Evolutionary conservation across 2,888 invertebrate species (phyloP), one percentile per base, ranked within the genome.

Genomic region (Blera fallax): DNA sequence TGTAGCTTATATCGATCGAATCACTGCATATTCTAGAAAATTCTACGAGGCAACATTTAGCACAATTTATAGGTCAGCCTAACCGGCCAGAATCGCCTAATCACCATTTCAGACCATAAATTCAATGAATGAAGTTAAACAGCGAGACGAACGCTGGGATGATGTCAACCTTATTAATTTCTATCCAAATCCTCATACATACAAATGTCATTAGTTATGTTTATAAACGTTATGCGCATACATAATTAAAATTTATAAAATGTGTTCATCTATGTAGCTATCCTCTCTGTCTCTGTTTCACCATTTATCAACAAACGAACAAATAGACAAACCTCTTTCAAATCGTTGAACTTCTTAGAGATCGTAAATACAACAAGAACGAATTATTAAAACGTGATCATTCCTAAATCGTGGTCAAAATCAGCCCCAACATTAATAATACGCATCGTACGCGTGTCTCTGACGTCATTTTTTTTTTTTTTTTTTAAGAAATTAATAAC

Each of bases 401-500:
- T 11, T 40, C 14, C 4, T 24, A 8, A 40, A 40, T 37, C 58
- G 56, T 56, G 56, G 16, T 34, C 56, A 21, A 6, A 56, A 10
- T 32, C 24, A 40, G 14, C 18, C 7, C 21, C 37, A 11, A 24
- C 10, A 58, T 58, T 40, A 18, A 58, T 58, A 21, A 58, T 37
- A 40, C 21, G n/a, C 37, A 37, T 24, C 37, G 21, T 58, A 58
- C 21, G 37, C 58, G 37, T 58, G 58, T 58, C 58, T 37, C n/a
- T 58, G 34, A 34, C 56, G 56, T 56, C 32, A 56, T 34, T 34
- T 1, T 16, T 5, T 4, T 34, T 50, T n/a, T n/a, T n/a, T n/a
- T n/a, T n/a, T n/a, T n/a, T n/a, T n/a, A n/a, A n/a, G n/a, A n/a
- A n/a, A 27, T 27, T n/a, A 24, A 27, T 18, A 18, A 29, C 32